Percentiles rank a stretch among this genome's conserved stretches.
Conservation (phyloP, 23 tunicate genomes). For the Phallusia fumigata region DNA sequence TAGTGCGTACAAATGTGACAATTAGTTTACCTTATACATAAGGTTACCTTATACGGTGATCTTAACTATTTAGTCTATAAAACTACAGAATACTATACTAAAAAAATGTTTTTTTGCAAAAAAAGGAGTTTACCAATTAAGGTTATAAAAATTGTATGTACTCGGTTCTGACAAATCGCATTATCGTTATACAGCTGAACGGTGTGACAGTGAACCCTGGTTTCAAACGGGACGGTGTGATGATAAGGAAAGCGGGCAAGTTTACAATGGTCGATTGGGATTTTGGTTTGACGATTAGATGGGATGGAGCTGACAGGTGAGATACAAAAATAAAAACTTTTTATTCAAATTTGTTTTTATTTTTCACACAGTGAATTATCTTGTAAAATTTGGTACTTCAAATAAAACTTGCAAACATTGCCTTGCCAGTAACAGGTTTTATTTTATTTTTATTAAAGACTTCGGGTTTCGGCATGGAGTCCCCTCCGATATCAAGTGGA, state of each 20-base stretch:
- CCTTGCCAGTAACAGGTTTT: not conserved
- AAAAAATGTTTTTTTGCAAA: too few relatives aligned
- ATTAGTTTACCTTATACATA: too few relatives aligned
- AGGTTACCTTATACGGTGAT: too few relatives aligned
- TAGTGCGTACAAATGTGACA: too few relatives aligned
- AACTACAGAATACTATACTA: too few relatives aligned
- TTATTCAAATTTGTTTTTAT: too few relatives aligned
- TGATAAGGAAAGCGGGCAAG: slow-evolving; percentile 34
- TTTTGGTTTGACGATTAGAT: slow-evolving; percentile 41
- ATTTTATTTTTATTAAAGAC: slow-evolving; percentile 18
- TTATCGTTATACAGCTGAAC: slow-evolving; percentile 9
- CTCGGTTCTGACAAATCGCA: too few relatives aligned
- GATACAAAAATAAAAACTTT: not conserved
- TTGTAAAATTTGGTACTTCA: too few relatives aligned
- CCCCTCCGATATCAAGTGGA: slow-evolving; percentile 56
- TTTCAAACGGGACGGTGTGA: slow-evolving; percentile 31
- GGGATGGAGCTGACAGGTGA: slow-evolving; percentile 77
- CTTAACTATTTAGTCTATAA: too few relatives aligned
- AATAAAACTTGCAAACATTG: not conserved
- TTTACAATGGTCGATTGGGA: slow-evolving; percentile 51
- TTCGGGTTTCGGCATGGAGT: slow-evolving; percentile 40
- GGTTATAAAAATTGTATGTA: too few relatives aligned
- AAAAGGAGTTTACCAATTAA: too few relatives aligned
- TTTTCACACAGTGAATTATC: too few relatives aligned
- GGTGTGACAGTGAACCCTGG: slow-evolving; percentile 55